Evolutionary conservation across 2,797 vertebrate genomes (phyloP).

Genomic region (Scolopax bukidnonensis): DNA sequence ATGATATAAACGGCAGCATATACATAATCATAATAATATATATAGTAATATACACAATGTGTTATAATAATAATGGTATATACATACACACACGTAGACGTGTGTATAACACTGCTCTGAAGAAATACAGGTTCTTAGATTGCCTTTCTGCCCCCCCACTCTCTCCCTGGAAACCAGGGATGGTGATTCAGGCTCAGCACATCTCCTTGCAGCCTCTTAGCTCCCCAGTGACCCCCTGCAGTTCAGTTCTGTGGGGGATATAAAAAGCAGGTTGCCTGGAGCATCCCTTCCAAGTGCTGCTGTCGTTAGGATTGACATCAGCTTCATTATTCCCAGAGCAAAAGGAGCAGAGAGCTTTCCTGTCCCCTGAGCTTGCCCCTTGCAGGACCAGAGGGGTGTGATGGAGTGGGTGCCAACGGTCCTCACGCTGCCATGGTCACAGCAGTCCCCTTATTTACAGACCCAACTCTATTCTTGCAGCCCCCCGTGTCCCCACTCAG

Average conservation of each 20-base stretch:
- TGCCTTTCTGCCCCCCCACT: neutral
- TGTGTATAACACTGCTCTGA: neutral
- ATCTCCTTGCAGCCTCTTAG: neutral
- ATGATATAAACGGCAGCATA: neutral
- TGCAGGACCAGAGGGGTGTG: neutral
- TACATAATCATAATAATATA: neutral
- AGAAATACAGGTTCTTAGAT: neutral
- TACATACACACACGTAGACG: neutral
- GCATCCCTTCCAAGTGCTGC: neutral
- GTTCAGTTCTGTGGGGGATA: neutral
- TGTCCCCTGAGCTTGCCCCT: neutral
- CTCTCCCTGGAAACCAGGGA: neutral
- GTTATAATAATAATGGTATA: neutral
- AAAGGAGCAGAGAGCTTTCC: neutral
- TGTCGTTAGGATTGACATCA: neutral
- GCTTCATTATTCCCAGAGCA: neutral
- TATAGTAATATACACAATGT: neutral
- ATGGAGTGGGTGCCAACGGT: neutral
- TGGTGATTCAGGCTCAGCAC: neutral
- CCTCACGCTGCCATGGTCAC: neutral
- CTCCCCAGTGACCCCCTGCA: accelerated
- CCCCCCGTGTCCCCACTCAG: neutral
- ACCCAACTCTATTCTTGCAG: neutral
- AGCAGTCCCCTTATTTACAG: neutral
- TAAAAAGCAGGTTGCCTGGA: neutral